Percentiles rank a stretch among this genome's conserved stretches.
Evolutionary conservation across 1,140 invertebrate genomes (phyloP).

Genomic region (Drepana arcuata): DNA sequence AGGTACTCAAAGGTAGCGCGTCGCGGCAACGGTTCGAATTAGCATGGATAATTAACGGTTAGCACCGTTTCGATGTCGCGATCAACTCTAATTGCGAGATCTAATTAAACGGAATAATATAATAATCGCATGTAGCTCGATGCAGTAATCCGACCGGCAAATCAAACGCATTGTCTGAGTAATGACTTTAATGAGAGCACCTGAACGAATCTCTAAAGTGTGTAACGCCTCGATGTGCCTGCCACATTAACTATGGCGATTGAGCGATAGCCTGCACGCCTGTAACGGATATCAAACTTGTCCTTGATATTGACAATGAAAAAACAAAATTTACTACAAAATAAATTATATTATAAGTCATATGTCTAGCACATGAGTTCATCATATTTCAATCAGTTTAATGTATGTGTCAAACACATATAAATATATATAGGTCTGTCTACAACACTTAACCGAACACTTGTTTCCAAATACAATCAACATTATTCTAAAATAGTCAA

Average conservation of each 20-base stretch:
- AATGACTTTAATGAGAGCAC: constrained; percentile 14
- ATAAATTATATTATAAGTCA: constrained; percentile 7
- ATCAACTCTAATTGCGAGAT: constrained; percentile 48
- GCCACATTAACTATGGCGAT: too few species aligned
- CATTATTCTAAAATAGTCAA: too few species aligned
- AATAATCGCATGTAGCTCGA: constrained; percentile 26
- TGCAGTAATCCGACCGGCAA: constrained; percentile 16
- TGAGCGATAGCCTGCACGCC: too few species aligned
- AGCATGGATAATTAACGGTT: constrained; percentile 53
- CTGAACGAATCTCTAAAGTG: constrained; percentile 10
- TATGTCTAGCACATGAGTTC: constrained; percentile 20
- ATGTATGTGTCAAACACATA: constrained; percentile 20
- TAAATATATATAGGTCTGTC: constrained; percentile 14
- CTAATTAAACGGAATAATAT: constrained; percentile 58
- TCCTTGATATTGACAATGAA: too few species aligned
- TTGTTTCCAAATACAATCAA: too few species aligned
- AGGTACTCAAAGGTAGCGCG: too few species aligned
- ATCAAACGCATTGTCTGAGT: constrained; percentile 21
- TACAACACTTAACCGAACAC: constrained; percentile 10
- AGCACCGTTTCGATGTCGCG: constrained; percentile 39
- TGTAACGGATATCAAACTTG: too few species aligned
- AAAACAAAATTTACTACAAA: too few species aligned
- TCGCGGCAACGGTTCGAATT: constrained; percentile 35
- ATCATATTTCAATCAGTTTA: constrained; percentile 13
- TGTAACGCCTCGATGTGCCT: too few species aligned